phyloP scores from a whole-genome alignment of 2,113 vertebrate genomes.

The Lycocorax pyrrhopterus region DNA sequence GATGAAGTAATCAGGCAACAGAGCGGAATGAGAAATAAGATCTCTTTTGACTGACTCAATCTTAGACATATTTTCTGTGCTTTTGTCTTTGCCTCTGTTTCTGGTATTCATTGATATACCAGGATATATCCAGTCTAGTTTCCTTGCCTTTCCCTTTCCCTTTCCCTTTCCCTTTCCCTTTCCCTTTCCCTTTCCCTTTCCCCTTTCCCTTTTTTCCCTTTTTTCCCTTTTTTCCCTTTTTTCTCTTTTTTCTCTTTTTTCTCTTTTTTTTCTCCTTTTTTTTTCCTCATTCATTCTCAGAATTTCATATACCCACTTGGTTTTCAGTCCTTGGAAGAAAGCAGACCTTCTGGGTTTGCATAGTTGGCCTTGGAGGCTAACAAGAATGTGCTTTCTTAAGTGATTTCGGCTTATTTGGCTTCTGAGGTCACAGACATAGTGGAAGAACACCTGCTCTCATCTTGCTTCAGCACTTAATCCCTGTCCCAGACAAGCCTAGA shows the following conservation, averaged over 20 bases:
- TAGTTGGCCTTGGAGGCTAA: neutral
- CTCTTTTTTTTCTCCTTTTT: too few relatives aligned
- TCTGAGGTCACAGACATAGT: slow-evolving; percentile 4
- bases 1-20: neutral
- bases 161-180: too few relatives aligned
- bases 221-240: too few relatives aligned
- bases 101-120: neutral
- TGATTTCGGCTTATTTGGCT: slow-evolving; percentile 13
- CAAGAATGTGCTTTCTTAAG: slow-evolving; percentile 21
- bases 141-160: too few relatives aligned
- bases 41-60: neutral
- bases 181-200: too few relatives aligned
- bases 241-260: too few relatives aligned
- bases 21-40: neutral
- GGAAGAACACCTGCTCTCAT: slow-evolving; percentile 43
- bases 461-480: slow-evolving; percentile 28
- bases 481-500: slow-evolving; percentile 22
- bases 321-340: neutral
- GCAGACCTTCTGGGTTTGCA: neutral
- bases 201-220: too few relatives aligned
- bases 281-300: neutral
- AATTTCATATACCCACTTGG: neutral
- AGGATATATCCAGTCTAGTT: neutral
- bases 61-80: neutral
- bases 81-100: neutral